Evolutionary conservation across 2,888 invertebrate species (phyloP).

Genomic region (Dryococelus australis): DNA sequence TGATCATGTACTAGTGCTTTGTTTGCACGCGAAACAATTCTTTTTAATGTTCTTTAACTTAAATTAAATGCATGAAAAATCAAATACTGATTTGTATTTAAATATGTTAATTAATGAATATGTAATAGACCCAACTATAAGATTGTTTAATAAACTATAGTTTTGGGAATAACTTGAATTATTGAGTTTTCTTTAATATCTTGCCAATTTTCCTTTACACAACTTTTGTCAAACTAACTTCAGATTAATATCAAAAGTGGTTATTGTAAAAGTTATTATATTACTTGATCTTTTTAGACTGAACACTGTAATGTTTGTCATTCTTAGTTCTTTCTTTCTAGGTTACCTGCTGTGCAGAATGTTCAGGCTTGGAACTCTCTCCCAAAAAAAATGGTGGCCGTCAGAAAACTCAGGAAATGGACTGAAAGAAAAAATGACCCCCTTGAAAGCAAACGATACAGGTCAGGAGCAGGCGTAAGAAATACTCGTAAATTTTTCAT

Average conservation of each 20-base stretch:
- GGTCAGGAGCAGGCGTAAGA: not conserved
- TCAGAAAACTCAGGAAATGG: not conserved
- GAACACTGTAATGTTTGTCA: not conserved
- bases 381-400: not conserved
- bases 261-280: not conserved
- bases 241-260: not conserved
- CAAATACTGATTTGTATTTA: not conserved
- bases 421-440: not conserved
- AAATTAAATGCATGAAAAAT: not conserved
- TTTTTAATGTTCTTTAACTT: too few species aligned
- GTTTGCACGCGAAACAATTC: too few species aligned
- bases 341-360: constrained; percentile 24
- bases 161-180: not conserved
- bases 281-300: not conserved
- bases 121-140: not conserved
- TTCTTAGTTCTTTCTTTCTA: constrained; percentile 33
- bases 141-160: not conserved
- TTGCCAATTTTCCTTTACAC: too few species aligned
- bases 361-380: not conserved
- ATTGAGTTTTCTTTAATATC: not conserved
- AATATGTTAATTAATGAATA: not conserved
- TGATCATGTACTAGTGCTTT: too few species aligned
- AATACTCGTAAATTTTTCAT: not conserved
- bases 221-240: not conserved
- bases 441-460: not conserved